Conservation (phyloP, 2,888 invertebrate genomes). For the Leucophora obtusa region DNA sequence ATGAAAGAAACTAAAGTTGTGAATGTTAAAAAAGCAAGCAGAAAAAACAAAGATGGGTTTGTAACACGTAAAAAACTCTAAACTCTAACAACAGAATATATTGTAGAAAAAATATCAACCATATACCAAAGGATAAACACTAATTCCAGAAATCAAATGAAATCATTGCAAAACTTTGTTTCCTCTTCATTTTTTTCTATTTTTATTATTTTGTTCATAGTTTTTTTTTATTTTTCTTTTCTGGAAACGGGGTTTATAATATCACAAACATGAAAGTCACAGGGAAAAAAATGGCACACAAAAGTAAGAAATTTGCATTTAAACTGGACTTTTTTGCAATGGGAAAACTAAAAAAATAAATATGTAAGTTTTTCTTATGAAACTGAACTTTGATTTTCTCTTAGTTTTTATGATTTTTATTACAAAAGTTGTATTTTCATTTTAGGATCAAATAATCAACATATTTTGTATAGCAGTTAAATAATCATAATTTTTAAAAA, state of each 20-base stretch:
- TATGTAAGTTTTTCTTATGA: constrained; percentile 17
- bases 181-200: constrained; percentile 20
- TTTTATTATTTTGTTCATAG: constrained; percentile 34
- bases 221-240: background rate
- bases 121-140: constrained; percentile 35
- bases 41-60: background rate
- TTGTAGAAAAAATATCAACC: constrained; percentile 30
- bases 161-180: constrained; percentile 60
- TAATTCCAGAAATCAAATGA: constrained; percentile 60
- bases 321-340: constrained; percentile 49
- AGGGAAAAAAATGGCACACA: background rate
- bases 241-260: constrained; percentile 25
- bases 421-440: constrained; percentile 1
- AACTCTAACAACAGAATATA: background rate
- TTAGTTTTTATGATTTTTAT: constrained; percentile 17
- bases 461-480: background rate
- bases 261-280: constrained; percentile 41
- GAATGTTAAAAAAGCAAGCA: background rate
- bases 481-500: background rate
- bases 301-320: constrained; percentile 51
- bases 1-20: constrained; percentile 14
- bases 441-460: constrained; percentile 11
- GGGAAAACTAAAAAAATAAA: constrained; percentile 28
- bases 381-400: constrained; percentile 42
- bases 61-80: constrained; percentile 21